Evolutionary conservation across 2,797 vertebrate genomes (phyloP).

Genomic region (Neosilurus hyrtlii): DNA sequence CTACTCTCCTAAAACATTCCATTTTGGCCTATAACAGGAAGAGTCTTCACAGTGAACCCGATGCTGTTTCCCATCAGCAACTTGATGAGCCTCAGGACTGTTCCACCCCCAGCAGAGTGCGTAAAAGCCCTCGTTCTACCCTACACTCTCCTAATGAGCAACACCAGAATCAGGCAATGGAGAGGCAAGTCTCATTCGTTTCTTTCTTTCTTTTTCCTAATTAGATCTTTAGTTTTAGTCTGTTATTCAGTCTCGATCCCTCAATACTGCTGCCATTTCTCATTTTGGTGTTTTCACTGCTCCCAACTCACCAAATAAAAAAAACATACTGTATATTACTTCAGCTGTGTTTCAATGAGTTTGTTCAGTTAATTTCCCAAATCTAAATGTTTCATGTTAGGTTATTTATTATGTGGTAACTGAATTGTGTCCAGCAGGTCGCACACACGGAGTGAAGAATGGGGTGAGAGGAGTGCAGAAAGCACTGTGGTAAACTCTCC

Average conservation of each 20-base stretch:
- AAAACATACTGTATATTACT: neutral
- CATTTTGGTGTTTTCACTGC: no score
- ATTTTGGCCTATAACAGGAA: neutral
- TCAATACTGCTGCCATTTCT: no score
- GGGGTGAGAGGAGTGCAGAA: neutral
- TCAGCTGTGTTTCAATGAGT: neutral
- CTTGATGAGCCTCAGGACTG: neutral
- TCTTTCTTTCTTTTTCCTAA: no score
- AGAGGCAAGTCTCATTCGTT: constrained; percentile 13
- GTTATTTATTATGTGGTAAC: neutral
- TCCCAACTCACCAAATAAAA: no score
- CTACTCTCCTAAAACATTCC: neutral
- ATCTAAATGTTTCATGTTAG: neutral
- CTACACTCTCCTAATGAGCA: neutral
- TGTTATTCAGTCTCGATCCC: no score
- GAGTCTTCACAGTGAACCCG: neutral
- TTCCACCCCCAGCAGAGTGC: neutral
- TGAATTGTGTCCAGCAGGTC: neutral
- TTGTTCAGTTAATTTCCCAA: neutral
- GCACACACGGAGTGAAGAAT: neutral
- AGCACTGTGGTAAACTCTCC: neutral
- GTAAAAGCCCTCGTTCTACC: neutral
- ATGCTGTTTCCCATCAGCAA: constrained; percentile 10
- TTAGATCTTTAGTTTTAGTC: no score
- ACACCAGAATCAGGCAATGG: neutral